phyloP scores from a whole-genome alignment of 2,113 vertebrate species.

The Camelus bactrianus region DNA sequence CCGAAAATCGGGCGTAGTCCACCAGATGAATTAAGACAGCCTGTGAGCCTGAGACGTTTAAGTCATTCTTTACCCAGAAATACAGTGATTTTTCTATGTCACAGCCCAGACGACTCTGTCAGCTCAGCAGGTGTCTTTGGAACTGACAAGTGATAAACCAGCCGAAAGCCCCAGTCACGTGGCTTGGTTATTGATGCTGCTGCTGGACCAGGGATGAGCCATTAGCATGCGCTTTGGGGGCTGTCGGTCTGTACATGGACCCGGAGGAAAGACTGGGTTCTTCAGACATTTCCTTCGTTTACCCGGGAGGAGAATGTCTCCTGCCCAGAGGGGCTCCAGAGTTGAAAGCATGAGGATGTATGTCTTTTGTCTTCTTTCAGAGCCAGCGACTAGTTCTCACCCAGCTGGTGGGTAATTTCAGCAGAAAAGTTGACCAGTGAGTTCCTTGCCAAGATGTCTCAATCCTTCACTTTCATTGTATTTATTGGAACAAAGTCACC shows the following conservation, averaged over 20 bases:
- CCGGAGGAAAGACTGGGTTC: background rate
- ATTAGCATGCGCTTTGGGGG: background rate
- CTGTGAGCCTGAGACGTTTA: constrained; percentile 1
- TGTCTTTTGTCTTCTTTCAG: background rate
- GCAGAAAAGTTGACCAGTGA: background rate
- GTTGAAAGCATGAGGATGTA: background rate
- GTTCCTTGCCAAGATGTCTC: background rate
- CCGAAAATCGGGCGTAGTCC: background rate
- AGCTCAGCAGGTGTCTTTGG: background rate
- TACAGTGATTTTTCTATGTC: constrained; percentile 36
- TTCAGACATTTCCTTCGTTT: background rate
- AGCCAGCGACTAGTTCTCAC: background rate
- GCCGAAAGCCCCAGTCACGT: background rate
- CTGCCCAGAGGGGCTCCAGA: background rate
- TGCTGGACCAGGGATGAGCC: no score
- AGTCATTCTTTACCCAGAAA: constrained; percentile 20
- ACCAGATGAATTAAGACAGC: constrained; percentile 31
- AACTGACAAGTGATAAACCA: constrained; percentile 48
- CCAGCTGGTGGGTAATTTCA: background rate
- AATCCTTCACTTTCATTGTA: background rate
- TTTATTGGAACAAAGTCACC: background rate
- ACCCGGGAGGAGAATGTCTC: background rate
- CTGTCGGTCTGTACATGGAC: background rate
- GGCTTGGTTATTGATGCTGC: background rate
- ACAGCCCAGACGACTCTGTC: background rate